These are phyloP conservation scores for Hephaestus fuliginosus DNA, from an alignment of 2,797 vertebrate species.

Conservation along the genomic window DNA sequence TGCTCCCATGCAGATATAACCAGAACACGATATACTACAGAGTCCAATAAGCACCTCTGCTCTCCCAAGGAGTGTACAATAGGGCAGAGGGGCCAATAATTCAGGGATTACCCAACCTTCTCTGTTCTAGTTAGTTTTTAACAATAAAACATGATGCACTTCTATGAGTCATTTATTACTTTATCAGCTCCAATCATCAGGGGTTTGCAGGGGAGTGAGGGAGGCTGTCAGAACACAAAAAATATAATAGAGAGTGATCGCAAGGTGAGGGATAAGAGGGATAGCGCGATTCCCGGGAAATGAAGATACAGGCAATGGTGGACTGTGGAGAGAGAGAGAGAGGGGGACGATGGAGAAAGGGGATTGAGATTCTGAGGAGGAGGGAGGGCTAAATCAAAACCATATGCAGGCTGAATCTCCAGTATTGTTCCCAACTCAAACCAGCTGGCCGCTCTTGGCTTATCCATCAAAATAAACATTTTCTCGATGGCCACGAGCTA, in stretches of 20 bases:
- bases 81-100: conserved; percentile 56
- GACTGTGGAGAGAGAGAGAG: conserved; percentile 60
- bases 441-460: conserved; percentile 86
- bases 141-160: conserved; percentile 69
- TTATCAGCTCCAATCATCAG: conserved; percentile 63
- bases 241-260: conserved; percentile 37
- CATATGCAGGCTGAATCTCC: conserved; percentile 87
- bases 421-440: conserved; percentile 88
- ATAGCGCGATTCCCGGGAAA: conserved; percentile 73
- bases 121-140: conserved; percentile 59
- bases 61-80: conserved; percentile 52
- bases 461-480: conserved; percentile 89
- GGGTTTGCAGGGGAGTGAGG: conserved; percentile 36
- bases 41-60: conserved; percentile 43
- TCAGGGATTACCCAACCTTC: conserved; percentile 63
- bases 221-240: conserved; percentile 38
- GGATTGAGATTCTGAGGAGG: conserved; percentile 59
- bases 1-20: conserved; percentile 39
- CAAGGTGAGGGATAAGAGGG: conserved; percentile 54
- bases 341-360: conserved; percentile 60
- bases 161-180: conserved; percentile 71
- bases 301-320: conserved; percentile 68
- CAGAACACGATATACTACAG: conserved; percentile 24
- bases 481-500: conserved; percentile 80
- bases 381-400: conserved; percentile 79